Base-by-base conservation (phyloP, 2,888 invertebrate genomes). In the Latrodectus hesperus region DNA sequence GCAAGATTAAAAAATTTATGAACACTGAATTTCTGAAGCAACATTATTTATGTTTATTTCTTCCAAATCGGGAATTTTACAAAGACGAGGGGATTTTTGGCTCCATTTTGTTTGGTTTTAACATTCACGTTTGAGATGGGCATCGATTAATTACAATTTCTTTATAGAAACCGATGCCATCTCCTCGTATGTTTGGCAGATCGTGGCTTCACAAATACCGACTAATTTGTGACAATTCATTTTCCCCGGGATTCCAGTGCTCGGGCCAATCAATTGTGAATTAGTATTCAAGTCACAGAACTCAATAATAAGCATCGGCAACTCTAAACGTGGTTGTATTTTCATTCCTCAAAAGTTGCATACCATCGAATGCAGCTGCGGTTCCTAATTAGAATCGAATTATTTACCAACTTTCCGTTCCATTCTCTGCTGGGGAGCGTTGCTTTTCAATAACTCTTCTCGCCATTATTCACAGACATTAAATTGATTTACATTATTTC, bases 401-500 rank as follows among this genome's bases (percentile, higher is more conserved):
- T 79, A 74, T 79, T 82, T 82, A 82, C 82, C 52, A 71, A 65
- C 76, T 71, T 76, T 76, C 76, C 83, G 49, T 76, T 60, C 83
- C 65, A 65, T 74, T 17, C 65, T 49, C n/a, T 16, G 70, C 55
- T 70, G 67, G 52, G 74, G 81, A 81, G 67, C 26, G 38, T 68
- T 77, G 81, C 81, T 72, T 81, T 76, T 75, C 85, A 80, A 80
- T 85, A 85, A 80, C 80, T 80, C 72, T 81, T 81, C 60, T 76
- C 53, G 65, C 81, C 80, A 80, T 85, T 86, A 86, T 86, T 86
- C 86, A 86, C 86, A 72, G 79, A 65, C 86, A 77, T 86, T 86
- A 71, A 81, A 86, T 86, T 86, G 86, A 86, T 86, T 86, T 86
- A 81, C 76, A 72, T 81, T 72, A 77, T 86, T 81, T 81, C 86